Conservation (phyloP, 2,797 vertebrate genomes). For the Helarctos malayanus region DNA sequence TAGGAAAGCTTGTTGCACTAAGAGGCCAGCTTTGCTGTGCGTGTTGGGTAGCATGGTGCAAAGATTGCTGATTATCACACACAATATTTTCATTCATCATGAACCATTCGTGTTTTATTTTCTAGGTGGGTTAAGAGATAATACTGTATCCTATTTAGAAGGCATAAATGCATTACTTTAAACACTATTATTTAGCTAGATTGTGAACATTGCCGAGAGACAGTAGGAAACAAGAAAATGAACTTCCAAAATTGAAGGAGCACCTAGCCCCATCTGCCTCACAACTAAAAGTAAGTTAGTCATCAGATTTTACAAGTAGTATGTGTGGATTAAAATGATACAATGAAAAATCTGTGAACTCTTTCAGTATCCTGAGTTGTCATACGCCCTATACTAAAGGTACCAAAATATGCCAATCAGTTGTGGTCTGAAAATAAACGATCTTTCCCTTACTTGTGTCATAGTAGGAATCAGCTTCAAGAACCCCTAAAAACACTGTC, state of each 20-base stretch:
- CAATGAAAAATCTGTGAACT: neutral
- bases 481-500: neutral
- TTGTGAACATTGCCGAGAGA: neutral
- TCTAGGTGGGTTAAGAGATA: constrained; percentile 12
- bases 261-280: neutral
- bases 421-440: neutral
- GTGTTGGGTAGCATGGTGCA: neutral
- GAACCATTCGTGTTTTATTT: neutral
- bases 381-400: neutral
- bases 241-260: neutral
- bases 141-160: neutral
- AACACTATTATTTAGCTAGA: constrained; percentile 28
- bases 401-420: neutral
- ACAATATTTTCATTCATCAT: neutral
- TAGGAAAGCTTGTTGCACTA: neutral
- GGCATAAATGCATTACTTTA: neutral
- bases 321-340: neutral
- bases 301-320: neutral
- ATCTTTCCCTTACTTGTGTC: neutral
- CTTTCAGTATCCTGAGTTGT: constrained; percentile 1
- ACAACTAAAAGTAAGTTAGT: neutral
- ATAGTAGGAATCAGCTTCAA: neutral
- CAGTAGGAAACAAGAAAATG: constrained; percentile 1
- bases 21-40: neutral
- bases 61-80: neutral